Evolutionary conservation across 1,140 invertebrate species (phyloP), one percentile per base, ranked within the genome.

Genomic region (Habropoda laboriosa): DNA sequence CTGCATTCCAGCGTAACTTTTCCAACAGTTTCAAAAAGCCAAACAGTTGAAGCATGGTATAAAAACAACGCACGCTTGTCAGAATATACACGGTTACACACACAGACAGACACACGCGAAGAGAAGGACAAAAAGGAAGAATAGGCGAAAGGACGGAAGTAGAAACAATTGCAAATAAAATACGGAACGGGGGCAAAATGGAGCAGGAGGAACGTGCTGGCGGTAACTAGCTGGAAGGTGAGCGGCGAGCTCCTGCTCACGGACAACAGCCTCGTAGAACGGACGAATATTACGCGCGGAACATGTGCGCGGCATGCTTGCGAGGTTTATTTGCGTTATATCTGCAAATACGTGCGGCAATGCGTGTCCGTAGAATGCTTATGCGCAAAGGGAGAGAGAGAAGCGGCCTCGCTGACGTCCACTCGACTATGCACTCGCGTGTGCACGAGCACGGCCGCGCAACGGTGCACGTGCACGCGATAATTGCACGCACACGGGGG

Each of bases 261-360:
- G 57, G 64, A 84, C 74, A 74, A 74, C 63, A 74, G 42, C 38
- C 64, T 55, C 60, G 64, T n/a, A 49, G 51, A 47, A 61, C 71
- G 32, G 47, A 80, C 73, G 70, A 89, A 80, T 79, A 80, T 86
- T 86, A 83, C 86, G 73, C 13, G 68, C 18, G 38, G 61, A 68
- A 82, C 76, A 87, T 82, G 81, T 81, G 80, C 76, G 78, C 57
- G 73, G 57, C 83, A 67, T 57, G 76, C 51, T 79, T 42, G 81
- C 27, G 61, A 74, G 79, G 78, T 89, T 89, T 88, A 88, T 89
- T 90, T 89, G 82, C 83, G 70, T 89, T 89, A 88, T 82, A 87
- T 88, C 83, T 79, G 87, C 87, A 88, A 89, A 90, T 88, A 89
- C 80, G 80, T 83, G 83, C 66, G 75, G 78, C 86, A 88, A 89